Evolutionary conservation across 1,140 invertebrate species (phyloP).

Genomic region (Drosophila rhopaloa): DNA sequence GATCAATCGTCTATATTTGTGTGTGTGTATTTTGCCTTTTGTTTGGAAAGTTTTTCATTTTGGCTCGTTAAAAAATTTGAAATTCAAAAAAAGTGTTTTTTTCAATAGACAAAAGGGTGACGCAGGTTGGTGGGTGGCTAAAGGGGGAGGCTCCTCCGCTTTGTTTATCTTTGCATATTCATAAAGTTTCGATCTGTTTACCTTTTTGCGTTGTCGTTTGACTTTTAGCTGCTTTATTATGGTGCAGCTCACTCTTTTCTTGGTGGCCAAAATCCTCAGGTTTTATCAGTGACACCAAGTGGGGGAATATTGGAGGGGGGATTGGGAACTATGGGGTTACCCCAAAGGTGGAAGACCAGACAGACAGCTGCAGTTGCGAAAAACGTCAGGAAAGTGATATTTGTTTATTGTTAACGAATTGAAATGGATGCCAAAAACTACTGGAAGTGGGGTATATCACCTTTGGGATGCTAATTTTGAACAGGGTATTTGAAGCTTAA

Average conservation of each 20-base stretch:
- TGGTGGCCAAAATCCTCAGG: conserved; percentile 54
- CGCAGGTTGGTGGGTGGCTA: background rate
- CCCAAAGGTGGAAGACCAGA: conserved; percentile 36
- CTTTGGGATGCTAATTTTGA: background rate
- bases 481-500: background rate
- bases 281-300: conserved; percentile 57
- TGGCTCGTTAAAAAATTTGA: conserved; percentile 78
- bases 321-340: conserved; percentile 11
- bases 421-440: conserved; percentile 16
- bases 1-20: conserved; percentile 54
- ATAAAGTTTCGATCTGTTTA: conserved; percentile 78
- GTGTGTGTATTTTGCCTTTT: conserved; percentile 52
- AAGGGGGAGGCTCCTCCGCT: conserved; percentile 20
- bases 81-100: conserved; percentile 56
- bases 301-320: background rate
- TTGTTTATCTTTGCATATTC: conserved; percentile 79
- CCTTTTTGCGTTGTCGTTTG: conserved; percentile 71
- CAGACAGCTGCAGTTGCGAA: conserved; percentile 55
- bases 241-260: conserved; percentile 25
- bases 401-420: conserved; percentile 62
- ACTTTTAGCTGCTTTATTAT: conserved; percentile 72
- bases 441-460: background rate
- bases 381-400: conserved; percentile 67
- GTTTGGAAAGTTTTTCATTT: conserved; percentile 81
- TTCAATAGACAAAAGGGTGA: conserved; percentile 40